Evolutionary conservation across 1,140 invertebrate species (phyloP).

Genomic region (Chironomus tepperi): DNA sequence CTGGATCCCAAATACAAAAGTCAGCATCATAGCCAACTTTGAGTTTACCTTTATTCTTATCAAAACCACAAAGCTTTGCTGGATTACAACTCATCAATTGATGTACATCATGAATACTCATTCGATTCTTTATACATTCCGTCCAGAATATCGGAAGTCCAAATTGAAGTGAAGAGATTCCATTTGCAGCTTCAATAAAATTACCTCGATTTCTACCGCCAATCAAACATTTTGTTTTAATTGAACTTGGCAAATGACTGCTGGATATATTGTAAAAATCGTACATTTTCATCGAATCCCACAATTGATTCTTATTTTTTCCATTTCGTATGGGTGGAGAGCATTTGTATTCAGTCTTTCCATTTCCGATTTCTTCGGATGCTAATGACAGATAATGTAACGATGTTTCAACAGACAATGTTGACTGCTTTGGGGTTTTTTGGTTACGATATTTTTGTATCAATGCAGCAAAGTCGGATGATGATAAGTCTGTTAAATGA

Average conservation of each 20-base stretch:
- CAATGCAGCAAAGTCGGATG: slow-evolving; percentile 46
- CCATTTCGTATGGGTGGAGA: slow-evolving; percentile 57
- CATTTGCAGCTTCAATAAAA: slow-evolving; percentile 62
- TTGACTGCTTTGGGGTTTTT: slow-evolving; percentile 38
- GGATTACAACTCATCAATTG: slow-evolving; percentile 51
- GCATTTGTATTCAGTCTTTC: slow-evolving; percentile 59
- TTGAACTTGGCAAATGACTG: slow-evolving; percentile 64
- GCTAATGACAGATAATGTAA: slow-evolving; percentile 60
- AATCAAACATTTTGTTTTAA: slow-evolving; percentile 48
- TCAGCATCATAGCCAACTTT: slow-evolving; percentile 57
- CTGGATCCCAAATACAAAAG: slow-evolving; percentile 60
- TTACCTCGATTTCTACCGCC: slow-evolving; percentile 43
- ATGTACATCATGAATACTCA: slow-evolving; percentile 47
- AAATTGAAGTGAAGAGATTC: slow-evolving; percentile 63
- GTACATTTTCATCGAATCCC: slow-evolving; percentile 49
- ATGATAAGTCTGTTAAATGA: slow-evolving; percentile 65
- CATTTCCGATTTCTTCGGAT: slow-evolving; percentile 51
- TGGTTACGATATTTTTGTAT: slow-evolving; percentile 39
- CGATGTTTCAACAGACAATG: slow-evolving; percentile 52
- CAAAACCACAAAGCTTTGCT: slow-evolving; percentile 51
- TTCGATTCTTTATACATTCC: slow-evolving; percentile 41
- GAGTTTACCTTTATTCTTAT: slow-evolving; percentile 50
- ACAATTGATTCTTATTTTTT: slow-evolving; percentile 53
- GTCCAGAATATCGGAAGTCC: slow-evolving; percentile 61
- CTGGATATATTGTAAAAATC: slow-evolving; percentile 51